These are phyloP conservation scores for Oncorhynchus tshawytscha DNA, from an alignment of 2,113 vertebrate genomes.

Conservation along the genomic window DNA sequence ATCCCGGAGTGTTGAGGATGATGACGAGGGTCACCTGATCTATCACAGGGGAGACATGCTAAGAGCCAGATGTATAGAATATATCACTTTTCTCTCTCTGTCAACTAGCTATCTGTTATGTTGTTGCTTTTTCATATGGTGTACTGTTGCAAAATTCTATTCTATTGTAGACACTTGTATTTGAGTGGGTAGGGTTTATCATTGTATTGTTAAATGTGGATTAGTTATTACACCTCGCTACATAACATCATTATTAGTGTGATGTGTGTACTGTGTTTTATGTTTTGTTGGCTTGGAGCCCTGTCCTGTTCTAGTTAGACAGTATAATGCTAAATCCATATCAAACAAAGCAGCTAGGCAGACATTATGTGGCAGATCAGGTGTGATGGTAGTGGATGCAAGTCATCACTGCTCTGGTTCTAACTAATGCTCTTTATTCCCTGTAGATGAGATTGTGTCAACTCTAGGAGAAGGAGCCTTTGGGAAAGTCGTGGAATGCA, in stretches of 20 bases:
- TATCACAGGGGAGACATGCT: conserved; percentile 98
- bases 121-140: conserved; percentile 66
- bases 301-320: not conserved
- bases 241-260: conserved; percentile 40
- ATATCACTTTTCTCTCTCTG: conserved; percentile 81
- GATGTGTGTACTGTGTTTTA: conserved; percentile 5
- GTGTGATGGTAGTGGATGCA: conserved; percentile 21
- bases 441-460: conserved; percentile 95
- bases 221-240: conserved; percentile 46
- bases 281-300: no score
- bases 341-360: no score
- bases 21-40: conserved; percentile 98
- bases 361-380: not conserved
- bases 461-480: conserved; percentile 98
- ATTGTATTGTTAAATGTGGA: conserved; percentile 10
- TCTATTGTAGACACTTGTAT: conserved; percentile 44
- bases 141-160: conserved; percentile 46
- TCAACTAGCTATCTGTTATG: conserved; percentile 54
- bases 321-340: conserved; percentile 16
- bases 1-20: conserved; percentile 94
- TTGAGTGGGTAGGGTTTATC: conserved; percentile 41
- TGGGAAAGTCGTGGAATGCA: conserved; percentile 97
- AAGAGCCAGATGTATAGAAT: conserved; percentile 94
- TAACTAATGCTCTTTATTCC: conserved; percentile 73
- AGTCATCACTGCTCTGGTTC: conserved; percentile 34